Percentiles rank a stretch among this genome's conserved stretches.
These are phyloP conservation scores for Spodoptera picta DNA, from an alignment of 2,888 invertebrate genomes.

Conservation along the genomic window DNA sequence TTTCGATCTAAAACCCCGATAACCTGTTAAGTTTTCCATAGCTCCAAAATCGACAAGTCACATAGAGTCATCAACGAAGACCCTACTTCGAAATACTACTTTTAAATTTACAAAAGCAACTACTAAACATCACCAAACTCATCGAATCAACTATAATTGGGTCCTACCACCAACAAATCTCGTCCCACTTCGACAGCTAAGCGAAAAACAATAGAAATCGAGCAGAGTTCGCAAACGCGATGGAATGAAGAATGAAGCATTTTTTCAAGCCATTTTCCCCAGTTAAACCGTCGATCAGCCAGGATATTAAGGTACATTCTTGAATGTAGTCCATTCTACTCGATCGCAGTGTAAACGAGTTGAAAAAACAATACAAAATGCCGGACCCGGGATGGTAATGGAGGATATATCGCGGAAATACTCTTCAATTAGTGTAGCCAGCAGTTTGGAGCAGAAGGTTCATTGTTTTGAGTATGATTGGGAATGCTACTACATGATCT, in stretches of 20 bases:
- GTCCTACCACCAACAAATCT: no score
- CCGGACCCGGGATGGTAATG: conserved; percentile 11
- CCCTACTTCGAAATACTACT: no score
- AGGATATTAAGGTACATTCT: conserved; percentile 23
- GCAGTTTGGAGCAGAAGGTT: conserved; percentile 5
- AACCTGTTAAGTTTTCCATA: no score
- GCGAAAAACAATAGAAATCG: neutral
- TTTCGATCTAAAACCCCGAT: no score
- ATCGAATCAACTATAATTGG: no score
- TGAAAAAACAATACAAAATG: conserved; percentile 30
- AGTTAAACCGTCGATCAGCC: conserved; percentile 23
- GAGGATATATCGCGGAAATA: conserved; percentile 24
- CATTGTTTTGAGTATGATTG: neutral
- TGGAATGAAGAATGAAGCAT: conserved; percentile 1
- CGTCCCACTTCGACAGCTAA: neutral
- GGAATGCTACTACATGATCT: no score
- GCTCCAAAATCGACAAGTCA: no score
- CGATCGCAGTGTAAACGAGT: conserved; percentile 28
- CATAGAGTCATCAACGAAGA: no score
- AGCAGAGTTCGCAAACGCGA: neutral
- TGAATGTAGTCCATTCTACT: conserved; percentile 16
- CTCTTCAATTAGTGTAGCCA: conserved; percentile 2
- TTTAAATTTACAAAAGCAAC: no score
- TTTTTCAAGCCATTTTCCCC: conserved; percentile 4
- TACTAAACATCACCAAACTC: no score